These are phyloP conservation scores for Merluccius polli DNA, from an alignment of 2,797 vertebrate genomes.

Conservation along the genomic window DNA sequence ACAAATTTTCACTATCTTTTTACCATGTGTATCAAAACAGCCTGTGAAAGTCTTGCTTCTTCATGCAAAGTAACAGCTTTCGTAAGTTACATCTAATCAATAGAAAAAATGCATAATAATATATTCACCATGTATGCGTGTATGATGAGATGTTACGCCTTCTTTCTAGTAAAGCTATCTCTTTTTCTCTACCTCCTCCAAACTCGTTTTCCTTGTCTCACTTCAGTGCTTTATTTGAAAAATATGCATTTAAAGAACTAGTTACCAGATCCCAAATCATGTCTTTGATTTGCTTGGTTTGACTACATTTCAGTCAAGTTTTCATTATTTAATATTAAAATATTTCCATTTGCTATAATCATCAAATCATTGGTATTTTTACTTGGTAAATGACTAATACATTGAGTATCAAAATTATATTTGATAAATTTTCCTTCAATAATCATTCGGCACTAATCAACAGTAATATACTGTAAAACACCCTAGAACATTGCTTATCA, in stretches of 20 bases:
- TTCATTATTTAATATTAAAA: background rate
- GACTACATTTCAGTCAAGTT: background rate
- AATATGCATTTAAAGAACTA: background rate
- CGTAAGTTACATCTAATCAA: constrained; percentile 67
- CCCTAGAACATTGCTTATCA: background rate
- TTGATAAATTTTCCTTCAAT: background rate
- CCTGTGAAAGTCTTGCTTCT: constrained; percentile 61
- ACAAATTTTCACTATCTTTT: constrained; percentile 52
- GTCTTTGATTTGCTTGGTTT: background rate
- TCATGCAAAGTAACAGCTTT: constrained; percentile 69
- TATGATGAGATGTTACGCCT: constrained; percentile 76
- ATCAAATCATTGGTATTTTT: background rate
- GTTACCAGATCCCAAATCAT: background rate
- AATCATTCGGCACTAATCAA: background rate
- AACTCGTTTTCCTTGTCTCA: constrained; percentile 31
- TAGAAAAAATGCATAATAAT: constrained; percentile 63
- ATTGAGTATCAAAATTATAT: background rate
- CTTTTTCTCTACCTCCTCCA: constrained; percentile 69
- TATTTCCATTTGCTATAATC: background rate
- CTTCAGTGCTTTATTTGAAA: background rate
- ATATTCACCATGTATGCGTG: constrained; percentile 78
- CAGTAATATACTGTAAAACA: background rate
- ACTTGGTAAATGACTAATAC: background rate
- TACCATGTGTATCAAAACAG: constrained; percentile 60
- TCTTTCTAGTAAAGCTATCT: constrained; percentile 82